Base-by-base conservation (phyloP, 2,888 invertebrate species). In the Oegoconia quadripuncta region DNA sequence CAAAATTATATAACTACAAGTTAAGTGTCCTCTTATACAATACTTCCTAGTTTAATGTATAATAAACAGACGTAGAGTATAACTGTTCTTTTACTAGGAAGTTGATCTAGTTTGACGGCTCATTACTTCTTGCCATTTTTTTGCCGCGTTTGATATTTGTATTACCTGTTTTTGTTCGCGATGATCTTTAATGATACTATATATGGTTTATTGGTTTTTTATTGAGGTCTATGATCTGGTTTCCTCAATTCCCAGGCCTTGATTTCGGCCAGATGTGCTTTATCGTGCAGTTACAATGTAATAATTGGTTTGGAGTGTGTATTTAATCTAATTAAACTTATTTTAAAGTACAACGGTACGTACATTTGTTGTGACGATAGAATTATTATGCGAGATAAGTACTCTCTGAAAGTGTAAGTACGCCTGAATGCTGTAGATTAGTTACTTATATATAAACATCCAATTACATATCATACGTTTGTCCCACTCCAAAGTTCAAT, bases 181-280 rank as follows among this genome's bases (percentile, higher is more conserved):
- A 72, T 64, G 64, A 71, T 73, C 68, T 73, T 70, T 77, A 79
- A 77, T 77, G 69, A 70, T 74, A 68, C 64, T 57, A 64, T 74
- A 65, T n/a, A 71, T 74, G 59, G 64, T 63, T 64, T 70, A 68
- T 72, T 63, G 59, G 66, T 73, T 78, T 76, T 78, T 78, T 72
- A 18, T 56, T 60, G 43, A 44, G 51, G 57, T 58, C 60, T 65
- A 55, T 42, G 60, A 49, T 57, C 64, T 43, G 49, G 74, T 78
- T 83, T 81, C 80, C 81, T 77, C 73, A 71, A 73, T 79, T 70
- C 64, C 64, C 59, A 74, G 74, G 73, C 80, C 81, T 80, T 79
- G 82, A 64, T 68, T 39, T 70, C 49, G 67, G 60, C 79, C 80
- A 82, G 80, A 79, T 82, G 80, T 77, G 71, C 55, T 41, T 42